A percentile compares a stretch with the other conserved stretches of the same genome.
These are phyloP conservation scores for Intellagama lesueurii DNA, from an alignment of 2,797 vertebrate genomes.

Conservation along the genomic window DNA sequence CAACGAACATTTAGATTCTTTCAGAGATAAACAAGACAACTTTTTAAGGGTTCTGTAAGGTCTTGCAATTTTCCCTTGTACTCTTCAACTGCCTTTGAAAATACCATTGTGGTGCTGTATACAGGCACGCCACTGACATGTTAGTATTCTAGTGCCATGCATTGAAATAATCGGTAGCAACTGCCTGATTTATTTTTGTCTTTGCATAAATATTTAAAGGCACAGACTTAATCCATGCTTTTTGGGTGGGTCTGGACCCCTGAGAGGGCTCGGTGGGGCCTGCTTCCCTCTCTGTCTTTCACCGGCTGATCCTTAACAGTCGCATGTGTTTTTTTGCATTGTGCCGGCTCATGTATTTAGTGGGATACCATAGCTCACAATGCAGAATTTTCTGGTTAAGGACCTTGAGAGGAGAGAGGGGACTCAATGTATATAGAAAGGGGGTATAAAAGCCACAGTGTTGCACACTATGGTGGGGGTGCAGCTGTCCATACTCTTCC, in stretches of 20 bases:
- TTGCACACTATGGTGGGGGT: background rate
- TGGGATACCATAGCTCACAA: background rate
- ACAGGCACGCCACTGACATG: conserved; percentile 41
- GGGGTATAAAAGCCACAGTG: background rate
- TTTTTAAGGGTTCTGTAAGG: background rate
- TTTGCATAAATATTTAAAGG: conserved; percentile 39
- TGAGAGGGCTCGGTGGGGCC: background rate
- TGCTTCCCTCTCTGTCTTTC: background rate
- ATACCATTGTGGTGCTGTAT: conserved; percentile 41
- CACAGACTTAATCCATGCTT: background rate
- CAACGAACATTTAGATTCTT: conserved; percentile 41
- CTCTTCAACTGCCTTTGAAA: conserved; percentile 70
- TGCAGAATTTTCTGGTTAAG: background rate
- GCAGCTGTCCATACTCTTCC: background rate
- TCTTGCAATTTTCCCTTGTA: conserved; percentile 44
- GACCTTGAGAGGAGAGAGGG: background rate
- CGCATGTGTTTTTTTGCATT: too few species aligned
- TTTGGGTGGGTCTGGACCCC: background rate
- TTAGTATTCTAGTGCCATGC: conserved; percentile 47
- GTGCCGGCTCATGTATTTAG: too few species aligned
- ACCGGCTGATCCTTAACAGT: too few species aligned
- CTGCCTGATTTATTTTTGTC: conserved; percentile 54
- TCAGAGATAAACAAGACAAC: conserved; percentile 48
- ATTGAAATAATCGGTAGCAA: conserved; percentile 29
- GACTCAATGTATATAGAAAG: background rate